Evolutionary conservation across 2,888 invertebrate species (phyloP).

Genomic region (Mythimna pallens): DNA sequence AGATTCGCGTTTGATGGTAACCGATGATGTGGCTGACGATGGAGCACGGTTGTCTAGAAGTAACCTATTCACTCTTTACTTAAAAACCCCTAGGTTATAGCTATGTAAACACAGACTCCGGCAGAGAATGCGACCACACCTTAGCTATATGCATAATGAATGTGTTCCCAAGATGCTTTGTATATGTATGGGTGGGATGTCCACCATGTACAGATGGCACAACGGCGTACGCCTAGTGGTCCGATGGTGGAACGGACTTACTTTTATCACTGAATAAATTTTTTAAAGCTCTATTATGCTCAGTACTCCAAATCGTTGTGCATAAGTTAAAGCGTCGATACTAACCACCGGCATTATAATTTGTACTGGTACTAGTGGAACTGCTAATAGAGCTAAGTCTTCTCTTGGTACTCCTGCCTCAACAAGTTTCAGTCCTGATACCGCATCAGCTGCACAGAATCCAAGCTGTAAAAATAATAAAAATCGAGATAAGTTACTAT

Average conservation of each 20-base stretch:
- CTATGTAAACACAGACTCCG: too few relatives aligned
- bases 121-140: too few relatives aligned
- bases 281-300: not conserved
- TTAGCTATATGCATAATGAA: too few relatives aligned
- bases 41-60: too few relatives aligned
- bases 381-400: slow-evolving; percentile 96
- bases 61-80: too few relatives aligned
- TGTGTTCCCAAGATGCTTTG: too few relatives aligned
- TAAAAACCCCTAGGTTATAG: too few relatives aligned
- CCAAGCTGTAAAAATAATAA: slow-evolving; percentile 92
- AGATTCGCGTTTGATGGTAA: too few relatives aligned
- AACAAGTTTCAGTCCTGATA: slow-evolving; percentile 98
- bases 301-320: not conserved
- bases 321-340: slow-evolving; percentile 29
- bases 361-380: slow-evolving; percentile 98
- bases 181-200: too few relatives aligned
- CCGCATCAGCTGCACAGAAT: slow-evolving; percentile 98
- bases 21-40: too few relatives aligned
- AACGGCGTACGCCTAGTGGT: too few relatives aligned
- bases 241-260: not conserved
- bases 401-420: slow-evolving; percentile 99
- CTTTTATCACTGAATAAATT: not conserved
- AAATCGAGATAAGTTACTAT: not conserved
- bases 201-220: too few relatives aligned
- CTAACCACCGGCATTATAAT: slow-evolving; percentile 97